These are phyloP conservation scores for Datnioides undecimradiatus DNA, from an alignment of 2,113 vertebrate species.

Conservation along the genomic window DNA sequence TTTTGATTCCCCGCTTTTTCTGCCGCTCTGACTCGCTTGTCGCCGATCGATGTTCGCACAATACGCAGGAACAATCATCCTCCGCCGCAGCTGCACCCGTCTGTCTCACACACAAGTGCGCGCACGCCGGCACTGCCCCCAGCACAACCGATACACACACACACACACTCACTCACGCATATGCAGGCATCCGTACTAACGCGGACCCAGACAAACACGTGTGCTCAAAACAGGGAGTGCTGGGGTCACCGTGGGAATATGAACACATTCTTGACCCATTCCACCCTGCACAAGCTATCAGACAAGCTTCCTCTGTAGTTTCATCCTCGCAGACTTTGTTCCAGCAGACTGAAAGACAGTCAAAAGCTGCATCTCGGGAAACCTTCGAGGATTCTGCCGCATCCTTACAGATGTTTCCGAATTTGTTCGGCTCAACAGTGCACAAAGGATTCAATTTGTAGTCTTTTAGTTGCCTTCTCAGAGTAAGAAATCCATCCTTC, in stretches of 20 bases:
- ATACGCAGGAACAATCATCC: conserved; percentile 37
- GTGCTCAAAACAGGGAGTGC: conserved; percentile 21
- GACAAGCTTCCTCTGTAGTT: neutral
- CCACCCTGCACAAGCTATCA: neutral
- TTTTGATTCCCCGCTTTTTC: conserved; percentile 6
- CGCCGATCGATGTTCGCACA: conserved; percentile 68
- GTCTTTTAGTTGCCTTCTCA: neutral
- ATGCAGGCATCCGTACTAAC: conserved; percentile 12
- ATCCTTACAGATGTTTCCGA: neutral
- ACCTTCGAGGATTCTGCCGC: neutral
- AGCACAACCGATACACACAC: too few relatives aligned
- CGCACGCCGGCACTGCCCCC: neutral
- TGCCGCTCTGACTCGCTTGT: conserved; percentile 26
- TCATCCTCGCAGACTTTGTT: neutral
- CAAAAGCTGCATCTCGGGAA: neutral
- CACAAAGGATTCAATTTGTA: neutral
- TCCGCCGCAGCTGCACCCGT: conserved; percentile 34
- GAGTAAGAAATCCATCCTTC: neutral
- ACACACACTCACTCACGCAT: neutral
- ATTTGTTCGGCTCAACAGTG: neutral
- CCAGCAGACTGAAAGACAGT: neutral
- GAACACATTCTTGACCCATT: conserved; percentile 31
- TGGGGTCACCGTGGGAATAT: conserved; percentile 32
- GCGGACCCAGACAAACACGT: conserved; percentile 19
- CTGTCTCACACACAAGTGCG: conserved; percentile 28